Evolutionary conservation across 2,113 vertebrate species (phyloP).

Genomic region (Odocoileus virginianus): DNA sequence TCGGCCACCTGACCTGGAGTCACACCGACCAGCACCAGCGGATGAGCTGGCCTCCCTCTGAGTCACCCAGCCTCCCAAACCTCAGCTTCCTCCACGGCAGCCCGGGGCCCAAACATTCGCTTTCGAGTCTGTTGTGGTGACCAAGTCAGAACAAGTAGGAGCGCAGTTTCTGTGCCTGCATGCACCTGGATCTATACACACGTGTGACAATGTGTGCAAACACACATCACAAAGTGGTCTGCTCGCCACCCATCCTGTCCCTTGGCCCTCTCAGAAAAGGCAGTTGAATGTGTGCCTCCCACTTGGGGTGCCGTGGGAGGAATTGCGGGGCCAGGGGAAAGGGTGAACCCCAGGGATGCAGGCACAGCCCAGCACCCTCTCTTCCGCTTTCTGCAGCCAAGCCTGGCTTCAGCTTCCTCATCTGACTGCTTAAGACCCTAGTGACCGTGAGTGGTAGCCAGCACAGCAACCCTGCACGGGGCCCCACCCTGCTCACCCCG

Average conservation of each 20-base stretch:
- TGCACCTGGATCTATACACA: rapidly evolving
- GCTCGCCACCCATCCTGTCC: not conserved
- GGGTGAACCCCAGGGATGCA: not conserved
- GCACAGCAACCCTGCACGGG: not conserved
- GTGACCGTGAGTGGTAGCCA: not conserved
- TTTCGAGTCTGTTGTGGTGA: not conserved
- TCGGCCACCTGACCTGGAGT: not conserved
- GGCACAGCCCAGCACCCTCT: not conserved
- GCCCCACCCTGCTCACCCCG: rapidly evolving
- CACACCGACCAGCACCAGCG: not conserved
- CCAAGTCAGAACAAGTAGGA: not conserved
- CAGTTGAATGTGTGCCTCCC: rapidly evolving
- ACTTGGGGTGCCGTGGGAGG: rapidly evolving
- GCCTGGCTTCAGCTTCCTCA: not conserved
- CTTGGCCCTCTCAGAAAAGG: not conserved
- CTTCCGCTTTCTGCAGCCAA: not conserved
- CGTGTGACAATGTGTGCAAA: rapidly evolving
- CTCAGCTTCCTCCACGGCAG: not conserved
- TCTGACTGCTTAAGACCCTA: no score
- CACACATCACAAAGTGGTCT: not conserved
- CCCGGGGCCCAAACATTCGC: not conserved
- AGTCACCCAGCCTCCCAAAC: not conserved
- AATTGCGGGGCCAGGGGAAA: rapidly evolving
- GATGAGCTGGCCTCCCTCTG: not conserved
- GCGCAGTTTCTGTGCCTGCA: rapidly evolving